A percentile compares a stretch with the other conserved stretches of the same genome.
Conservation (phyloP, 2,113 vertebrate species). For the Ardeotis arabs region DNA sequence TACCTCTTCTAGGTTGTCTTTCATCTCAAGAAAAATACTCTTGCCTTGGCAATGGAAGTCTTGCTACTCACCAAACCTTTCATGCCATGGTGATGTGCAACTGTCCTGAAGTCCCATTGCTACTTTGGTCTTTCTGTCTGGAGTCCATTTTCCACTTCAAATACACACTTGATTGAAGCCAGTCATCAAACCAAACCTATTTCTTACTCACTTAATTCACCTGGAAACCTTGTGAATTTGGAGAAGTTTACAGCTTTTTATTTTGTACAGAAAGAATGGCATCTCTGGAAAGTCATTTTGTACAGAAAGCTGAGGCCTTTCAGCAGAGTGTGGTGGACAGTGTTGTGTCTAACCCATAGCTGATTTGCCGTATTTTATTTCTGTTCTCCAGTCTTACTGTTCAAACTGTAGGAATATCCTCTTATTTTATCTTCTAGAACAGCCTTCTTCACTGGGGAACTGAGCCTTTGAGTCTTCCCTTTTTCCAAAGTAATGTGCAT, state of each 20-base stretch:
- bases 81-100: background rate
- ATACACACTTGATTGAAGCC: background rate
- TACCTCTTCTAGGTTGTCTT: background rate
- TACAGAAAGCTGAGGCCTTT: background rate
- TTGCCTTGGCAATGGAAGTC: background rate
- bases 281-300: background rate
- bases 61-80: background rate
- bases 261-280: background rate
- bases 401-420: background rate
- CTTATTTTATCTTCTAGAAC: background rate
- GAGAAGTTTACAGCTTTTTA: background rate
- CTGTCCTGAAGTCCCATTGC: background rate
- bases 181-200: background rate
- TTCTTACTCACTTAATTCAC: background rate
- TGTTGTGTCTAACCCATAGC: background rate
- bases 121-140: background rate
- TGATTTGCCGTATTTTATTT: background rate
- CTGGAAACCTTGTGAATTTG: background rate
- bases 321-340: background rate
- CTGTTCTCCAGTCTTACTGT: background rate
- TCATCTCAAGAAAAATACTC: background rate
- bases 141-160: background rate
- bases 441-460: background rate
- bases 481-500: background rate
- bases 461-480: background rate